phyloP scores from a whole-genome alignment of 2,888 invertebrate species.

The Deroplatys truncata region DNA sequence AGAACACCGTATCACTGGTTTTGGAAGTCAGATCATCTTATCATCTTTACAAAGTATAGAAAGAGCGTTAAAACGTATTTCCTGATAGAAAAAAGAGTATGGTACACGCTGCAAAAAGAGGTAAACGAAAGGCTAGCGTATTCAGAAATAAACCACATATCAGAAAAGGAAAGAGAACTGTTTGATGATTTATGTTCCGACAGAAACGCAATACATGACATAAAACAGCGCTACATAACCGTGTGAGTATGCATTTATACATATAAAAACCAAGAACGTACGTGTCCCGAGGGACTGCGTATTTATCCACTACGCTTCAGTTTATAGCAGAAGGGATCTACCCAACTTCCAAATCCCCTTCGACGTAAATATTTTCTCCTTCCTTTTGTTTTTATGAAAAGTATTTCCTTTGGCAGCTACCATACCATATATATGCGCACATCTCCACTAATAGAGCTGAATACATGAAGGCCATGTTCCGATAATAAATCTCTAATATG shows the following conservation, averaged over 20 bases:
- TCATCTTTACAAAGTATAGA: too few relatives aligned
- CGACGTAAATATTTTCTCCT: not conserved
- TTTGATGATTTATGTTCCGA: not conserved
- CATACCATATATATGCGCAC: not conserved
- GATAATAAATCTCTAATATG: too few relatives aligned
- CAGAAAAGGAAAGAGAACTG: not conserved
- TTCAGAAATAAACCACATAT: not conserved
- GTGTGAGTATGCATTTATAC: not conserved
- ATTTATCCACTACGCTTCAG: not conserved
- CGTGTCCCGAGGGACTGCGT: not conserved
- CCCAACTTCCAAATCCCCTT: not conserved
- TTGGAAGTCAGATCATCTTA: too few relatives aligned
- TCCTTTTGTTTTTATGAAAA: not conserved
- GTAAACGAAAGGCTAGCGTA: too few relatives aligned
- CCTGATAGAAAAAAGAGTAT: too few relatives aligned
- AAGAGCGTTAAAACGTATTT: too few relatives aligned
- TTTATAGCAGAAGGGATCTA: not conserved
- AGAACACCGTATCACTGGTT: too few relatives aligned
- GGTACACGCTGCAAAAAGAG: too few relatives aligned
- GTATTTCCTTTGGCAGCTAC: not conserved
- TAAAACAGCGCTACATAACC: not conserved
- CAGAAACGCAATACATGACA: not conserved
- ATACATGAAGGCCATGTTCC: not conserved
- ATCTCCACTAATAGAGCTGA: too few relatives aligned
- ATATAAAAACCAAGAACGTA: not conserved